A percentile compares a stretch with the other conserved stretches of the same genome.
phyloP scores from a whole-genome alignment of 2,797 vertebrate species.

The Ctenopoma kingsleyae region DNA sequence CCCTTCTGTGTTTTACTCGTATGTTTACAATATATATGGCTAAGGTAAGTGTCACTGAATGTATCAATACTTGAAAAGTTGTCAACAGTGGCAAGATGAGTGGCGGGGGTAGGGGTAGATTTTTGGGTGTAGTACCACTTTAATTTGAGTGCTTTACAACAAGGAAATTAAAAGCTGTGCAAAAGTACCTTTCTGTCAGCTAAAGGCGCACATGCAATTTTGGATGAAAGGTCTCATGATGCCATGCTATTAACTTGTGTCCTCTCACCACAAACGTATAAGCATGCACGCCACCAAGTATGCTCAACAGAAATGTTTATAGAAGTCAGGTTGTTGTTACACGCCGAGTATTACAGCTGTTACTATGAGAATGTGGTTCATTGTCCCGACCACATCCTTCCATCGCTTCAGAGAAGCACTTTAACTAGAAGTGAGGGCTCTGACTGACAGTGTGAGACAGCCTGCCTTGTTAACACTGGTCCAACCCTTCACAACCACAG shows the following conservation, averaged over 20 bases:
- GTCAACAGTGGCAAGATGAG: background rate
- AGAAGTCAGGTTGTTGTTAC: conserved; percentile 12
- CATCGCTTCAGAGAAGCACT: conserved; percentile 46
- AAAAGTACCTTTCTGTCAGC: conserved; percentile 7
- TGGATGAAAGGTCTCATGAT: background rate
- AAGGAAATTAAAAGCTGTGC: conserved; percentile 14
- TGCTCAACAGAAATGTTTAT: conserved; percentile 1
- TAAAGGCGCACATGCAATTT: background rate
- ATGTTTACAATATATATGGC: background rate
- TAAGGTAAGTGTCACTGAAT: background rate
- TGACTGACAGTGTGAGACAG: conserved; percentile 32
- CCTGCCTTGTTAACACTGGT: conserved; percentile 18
- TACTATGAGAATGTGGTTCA: conserved; percentile 48
- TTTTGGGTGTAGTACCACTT: conserved; percentile 25
- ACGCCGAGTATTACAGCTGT: conserved; percentile 1
- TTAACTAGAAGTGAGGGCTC: conserved; percentile 39
- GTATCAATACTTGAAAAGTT: background rate
- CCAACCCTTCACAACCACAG: conserved; percentile 13
- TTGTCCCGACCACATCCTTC: conserved; percentile 73
- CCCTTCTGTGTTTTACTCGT: background rate
- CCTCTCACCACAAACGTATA: background rate
- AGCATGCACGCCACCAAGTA: background rate
- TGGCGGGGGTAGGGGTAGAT: background rate
- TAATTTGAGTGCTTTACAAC: conserved; percentile 9
- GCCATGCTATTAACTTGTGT: background rate